Conservation (phyloP, 1,140 invertebrate genomes). For the Vanessa tameamea region DNA sequence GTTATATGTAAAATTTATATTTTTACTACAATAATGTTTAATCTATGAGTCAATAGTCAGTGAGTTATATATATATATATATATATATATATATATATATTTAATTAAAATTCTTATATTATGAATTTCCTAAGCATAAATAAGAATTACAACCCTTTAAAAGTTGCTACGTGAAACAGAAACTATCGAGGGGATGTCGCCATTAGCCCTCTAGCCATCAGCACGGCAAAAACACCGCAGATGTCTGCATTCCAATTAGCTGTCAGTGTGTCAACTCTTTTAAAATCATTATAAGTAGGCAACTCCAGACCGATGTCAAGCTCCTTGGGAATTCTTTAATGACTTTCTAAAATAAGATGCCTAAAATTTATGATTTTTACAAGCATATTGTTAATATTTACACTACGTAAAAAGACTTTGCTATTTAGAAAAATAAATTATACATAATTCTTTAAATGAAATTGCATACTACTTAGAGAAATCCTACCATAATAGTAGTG, state of each 20-base stretch:
- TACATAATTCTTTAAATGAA: background rate
- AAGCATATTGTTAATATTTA: too few species aligned
- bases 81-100: too few species aligned
- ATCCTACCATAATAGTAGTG: background rate
- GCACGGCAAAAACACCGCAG: conserved; percentile 69
- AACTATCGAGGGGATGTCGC: conserved; percentile 57
- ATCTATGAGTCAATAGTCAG: too few species aligned
- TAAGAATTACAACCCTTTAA: conserved; percentile 36
- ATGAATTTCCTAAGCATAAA: conserved; percentile 36
- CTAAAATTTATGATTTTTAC: too few species aligned
- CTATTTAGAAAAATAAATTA: too few species aligned
- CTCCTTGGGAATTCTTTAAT: conserved; percentile 21
- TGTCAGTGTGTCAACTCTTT: conserved; percentile 76
- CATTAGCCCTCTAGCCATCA: conserved; percentile 65
- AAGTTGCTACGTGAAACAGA: conserved; percentile 43
- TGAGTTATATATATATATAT: too few species aligned
- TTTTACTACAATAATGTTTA: too few species aligned
- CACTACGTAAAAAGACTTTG: too few species aligned
- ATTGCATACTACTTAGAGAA: conserved; percentile 18
- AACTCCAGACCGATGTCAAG: conserved; percentile 20
- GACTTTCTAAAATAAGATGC: conserved; percentile 18
- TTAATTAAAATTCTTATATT: background rate
- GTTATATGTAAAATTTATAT: too few species aligned
- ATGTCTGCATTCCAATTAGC: conserved; percentile 79
- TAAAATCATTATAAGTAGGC: conserved; percentile 47